A percentile compares a stretch with the other conserved stretches of the same genome.
phyloP scores from a whole-genome alignment of 2,113 vertebrate genomes.

The Rhea pennata region DNA sequence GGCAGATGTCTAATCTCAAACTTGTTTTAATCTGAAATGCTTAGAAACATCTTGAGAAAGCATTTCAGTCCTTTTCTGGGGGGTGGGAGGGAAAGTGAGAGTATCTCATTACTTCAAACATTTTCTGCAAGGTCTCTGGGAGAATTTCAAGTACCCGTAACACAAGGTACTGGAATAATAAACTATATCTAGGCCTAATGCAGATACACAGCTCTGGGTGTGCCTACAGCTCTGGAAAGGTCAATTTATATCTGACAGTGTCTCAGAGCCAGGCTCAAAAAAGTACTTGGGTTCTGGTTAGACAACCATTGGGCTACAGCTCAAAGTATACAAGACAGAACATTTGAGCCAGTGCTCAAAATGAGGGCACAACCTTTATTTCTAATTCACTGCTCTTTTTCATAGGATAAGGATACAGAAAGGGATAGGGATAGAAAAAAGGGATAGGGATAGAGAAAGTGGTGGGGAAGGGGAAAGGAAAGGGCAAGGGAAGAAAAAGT shows the following conservation, averaged over 20 bases:
- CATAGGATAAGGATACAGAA: too few species aligned
- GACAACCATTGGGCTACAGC: neutral
- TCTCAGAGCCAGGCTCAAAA: neutral
- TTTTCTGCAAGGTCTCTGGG: neutral
- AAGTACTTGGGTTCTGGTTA: neutral
- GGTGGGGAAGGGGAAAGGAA: too few species aligned
- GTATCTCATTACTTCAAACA: neutral
- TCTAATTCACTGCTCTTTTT: neutral
- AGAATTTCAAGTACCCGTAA: neutral
- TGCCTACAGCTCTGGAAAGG: neutral
- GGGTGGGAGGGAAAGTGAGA: neutral
- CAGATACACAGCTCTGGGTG: neutral
- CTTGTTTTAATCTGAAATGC: neutral
- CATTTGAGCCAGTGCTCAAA: neutral
- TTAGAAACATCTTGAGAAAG: constrained; percentile 2
- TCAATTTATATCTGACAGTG: neutral
- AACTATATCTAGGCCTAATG: neutral
- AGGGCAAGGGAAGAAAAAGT: neutral
- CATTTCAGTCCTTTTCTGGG: neutral
- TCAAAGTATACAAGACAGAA: neutral
- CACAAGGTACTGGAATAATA: neutral
- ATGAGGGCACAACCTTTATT: neutral
- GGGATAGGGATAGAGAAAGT: too few species aligned
- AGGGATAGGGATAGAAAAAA: too few species aligned
- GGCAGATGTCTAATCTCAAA: neutral